phyloP scores from a whole-genome alignment of 1,140 invertebrate genomes.

The Drosophila pseudoananassae region DNA sequence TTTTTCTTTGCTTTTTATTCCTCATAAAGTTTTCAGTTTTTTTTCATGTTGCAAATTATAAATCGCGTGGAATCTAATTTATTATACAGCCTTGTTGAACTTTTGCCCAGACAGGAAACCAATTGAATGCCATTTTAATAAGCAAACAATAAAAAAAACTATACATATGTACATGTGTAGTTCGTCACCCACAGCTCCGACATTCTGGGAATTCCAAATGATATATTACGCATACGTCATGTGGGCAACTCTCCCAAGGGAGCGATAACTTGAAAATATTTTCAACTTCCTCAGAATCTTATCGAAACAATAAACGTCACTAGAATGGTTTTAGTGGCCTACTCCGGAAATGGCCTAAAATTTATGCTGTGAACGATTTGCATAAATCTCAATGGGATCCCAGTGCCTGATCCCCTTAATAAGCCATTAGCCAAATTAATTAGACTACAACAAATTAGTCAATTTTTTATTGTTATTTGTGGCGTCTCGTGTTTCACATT shows the following conservation, averaged over 20 bases:
- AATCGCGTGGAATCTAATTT: not conserved
- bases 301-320: not conserved
- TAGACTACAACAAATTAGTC: slow-evolving; percentile 59
- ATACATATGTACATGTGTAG: not conserved
- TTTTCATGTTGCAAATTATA: not conserved
- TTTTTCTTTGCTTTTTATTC: no score
- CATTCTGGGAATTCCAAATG: slow-evolving; percentile 21
- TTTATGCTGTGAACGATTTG: slow-evolving; percentile 29
- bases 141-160: slow-evolving; percentile 14
- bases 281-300: slow-evolving; percentile 1
- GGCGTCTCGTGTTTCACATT: slow-evolving; percentile 65
- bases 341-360: slow-evolving; percentile 24
- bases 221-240: slow-evolving; percentile 20
- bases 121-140: slow-evolving; percentile 18
- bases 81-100: not conserved
- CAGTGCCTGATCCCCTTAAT: slow-evolving; percentile 20
- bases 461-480: slow-evolving; percentile 61
- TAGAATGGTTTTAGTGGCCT: slow-evolving; percentile 16
- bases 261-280: not conserved
- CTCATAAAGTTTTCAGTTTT: not conserved
- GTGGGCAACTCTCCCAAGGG: not conserved
- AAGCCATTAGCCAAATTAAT: slow-evolving; percentile 57
- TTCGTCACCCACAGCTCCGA: slow-evolving; percentile 7
- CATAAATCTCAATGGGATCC: slow-evolving; percentile 28
- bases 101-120: not conserved